Evolutionary conservation across 2,888 invertebrate species (phyloP), one percentile per base, ranked within the genome.

Genomic region (Rotaria magnacalcarata): DNA sequence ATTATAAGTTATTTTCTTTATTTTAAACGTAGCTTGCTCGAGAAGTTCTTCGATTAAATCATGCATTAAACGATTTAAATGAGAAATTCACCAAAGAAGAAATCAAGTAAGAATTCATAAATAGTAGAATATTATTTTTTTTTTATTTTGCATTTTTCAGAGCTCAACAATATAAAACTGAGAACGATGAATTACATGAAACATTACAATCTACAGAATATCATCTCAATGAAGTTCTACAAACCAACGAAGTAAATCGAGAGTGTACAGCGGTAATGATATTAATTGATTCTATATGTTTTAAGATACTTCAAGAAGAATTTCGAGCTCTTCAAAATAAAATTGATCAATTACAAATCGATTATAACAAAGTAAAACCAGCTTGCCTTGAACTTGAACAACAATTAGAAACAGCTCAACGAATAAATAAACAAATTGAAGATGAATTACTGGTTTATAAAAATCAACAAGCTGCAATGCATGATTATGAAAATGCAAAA

Each of bases 291-390:
- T 5, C 11, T 67, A 10, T 27, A 67, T n/a, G 5, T 80, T 24
- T 34, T 2, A 24, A 47, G 43, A 11, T 80, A 47, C 47, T 80
- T 47, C 47, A 10, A 47, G 80, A 80, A 3, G 80, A 80, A 47
- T 80, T 80, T 80, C 24, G 47, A 80, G 80, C 80, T n/a, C 11
- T 43, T 47, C 24, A 80, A 24, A 80, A 11, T 47, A 80, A 24
- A n/a, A 10, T 80, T 24, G 11, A 47, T n/a, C 24, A 11, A 80
- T 80, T 80, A 47, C 80, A 80, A 80, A n/a, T n/a, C 10, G 80
- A 80, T 47, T 47, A 47, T 47, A 80, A 80, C 47, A 47, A 14
- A 80, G n/a, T 80, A n/a, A 43, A n/a, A 80, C 80, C 80, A 11
- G 14, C 6, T 47, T 47, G 5, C n/a, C 10, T 47, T 7, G 80